Evolutionary conservation across 2,113 vertebrate species (phyloP).

Genomic region (Oreotrochilus melanogaster): DNA sequence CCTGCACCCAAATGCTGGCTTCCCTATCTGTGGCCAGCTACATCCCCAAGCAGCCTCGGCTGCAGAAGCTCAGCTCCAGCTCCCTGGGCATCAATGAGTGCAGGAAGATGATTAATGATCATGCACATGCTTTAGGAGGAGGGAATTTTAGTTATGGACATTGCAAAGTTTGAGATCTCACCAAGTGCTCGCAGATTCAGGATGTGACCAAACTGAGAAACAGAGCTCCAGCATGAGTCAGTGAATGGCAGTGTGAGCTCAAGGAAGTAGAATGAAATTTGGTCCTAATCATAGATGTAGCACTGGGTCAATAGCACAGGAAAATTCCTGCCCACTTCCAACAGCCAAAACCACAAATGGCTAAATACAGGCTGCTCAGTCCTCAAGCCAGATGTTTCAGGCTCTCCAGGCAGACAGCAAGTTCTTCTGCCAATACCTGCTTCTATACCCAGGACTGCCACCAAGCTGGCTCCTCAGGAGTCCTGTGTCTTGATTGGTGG

Average conservation of each 20-base stretch:
- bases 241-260: background rate
- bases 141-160: background rate
- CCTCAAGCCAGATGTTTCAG: background rate
- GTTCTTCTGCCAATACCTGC: background rate
- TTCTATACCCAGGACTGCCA: background rate
- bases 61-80: background rate
- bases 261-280: background rate
- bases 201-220: background rate
- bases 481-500: background rate
- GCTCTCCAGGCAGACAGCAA: background rate
- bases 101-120: background rate
- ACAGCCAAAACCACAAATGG: background rate
- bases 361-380: background rate
- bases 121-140: background rate
- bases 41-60: background rate
- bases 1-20: background rate
- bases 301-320: background rate
- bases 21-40: background rate
- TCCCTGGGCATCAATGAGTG: background rate
- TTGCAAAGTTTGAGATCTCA: background rate
- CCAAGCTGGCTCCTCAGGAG: background rate
- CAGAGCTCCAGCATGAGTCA: background rate
- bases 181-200: background rate
- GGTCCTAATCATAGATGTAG: background rate
- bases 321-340: background rate